Evolutionary conservation across 2,888 invertebrate genomes (phyloP), one percentile per base, ranked within the genome.

Genomic region (Candidula unifasciata): DNA sequence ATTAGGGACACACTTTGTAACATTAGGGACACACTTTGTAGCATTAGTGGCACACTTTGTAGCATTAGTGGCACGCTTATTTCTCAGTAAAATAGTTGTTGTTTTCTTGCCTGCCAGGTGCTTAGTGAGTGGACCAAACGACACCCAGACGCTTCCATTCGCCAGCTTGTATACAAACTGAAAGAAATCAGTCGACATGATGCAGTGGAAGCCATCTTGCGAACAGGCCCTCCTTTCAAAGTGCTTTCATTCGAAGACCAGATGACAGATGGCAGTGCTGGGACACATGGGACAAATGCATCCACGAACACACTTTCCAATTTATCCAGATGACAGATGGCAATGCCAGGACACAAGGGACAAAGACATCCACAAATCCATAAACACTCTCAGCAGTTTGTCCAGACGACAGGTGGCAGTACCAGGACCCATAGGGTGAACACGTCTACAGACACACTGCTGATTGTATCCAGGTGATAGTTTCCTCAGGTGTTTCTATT

Each of bases 171-270:
- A 80, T 90, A 93, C 69, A 95, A 95, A 89, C 94, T 96, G 89
- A 93, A 94, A 87, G 95, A 95, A 88, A 93, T 96, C 89, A 95
- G 95, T 80, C 94, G 96, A 68, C 93, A 94, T 77, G 96, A 96
- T 92, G 95, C 95, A 0, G 95, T 95, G 3, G 95, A 95, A 86
- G 94, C 95, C n/a, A 93, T 96, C 27, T 94, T 95, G 86, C 94
- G 95, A 69, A 95, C 95, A 10, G 88, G 88, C 2, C 88, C 89
- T 0, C 85, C 90, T 52, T 92, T 89, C 84, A 89, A 90, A 79
- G 89, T 90, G 27, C 82, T 90, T 52, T 88, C 87, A 10, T 90
- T 90, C 79, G 92, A 92, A 66, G 91, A 91, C 54, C 89, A 91
- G 78, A 89, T 90, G 84, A 90, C 90, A 35, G 91, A 91, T 73